Evolutionary conservation across 2,888 invertebrate species (phyloP), one percentile per base, ranked within the genome.

Genomic region (Caenorhabditis macrosperma): DNA sequence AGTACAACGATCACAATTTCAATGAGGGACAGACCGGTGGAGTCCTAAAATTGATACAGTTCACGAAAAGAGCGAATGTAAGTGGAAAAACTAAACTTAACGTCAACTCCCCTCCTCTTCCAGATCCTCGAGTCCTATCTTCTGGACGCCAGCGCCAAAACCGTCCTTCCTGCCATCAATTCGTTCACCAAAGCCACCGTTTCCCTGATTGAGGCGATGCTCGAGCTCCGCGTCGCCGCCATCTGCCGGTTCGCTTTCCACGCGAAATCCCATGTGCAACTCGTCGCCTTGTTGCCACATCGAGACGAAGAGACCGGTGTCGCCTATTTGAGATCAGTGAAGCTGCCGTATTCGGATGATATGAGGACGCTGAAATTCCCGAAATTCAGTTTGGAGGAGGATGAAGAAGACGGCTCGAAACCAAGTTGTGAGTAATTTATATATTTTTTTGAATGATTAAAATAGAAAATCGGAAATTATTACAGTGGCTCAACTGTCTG

Each of bases 1-100:
- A 72, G 17, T 84, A 74, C 64, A 78, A 81, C 26, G 60, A 74
- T 24, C 84, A 84, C 50, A 84, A 84, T 24, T 84, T 82, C 59
- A 84, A 84, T 33, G 84, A 84, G 26, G 71, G 75, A 15, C 72
- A 84, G 57, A 78, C 63, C 6, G 81, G 84, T 15, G 84, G 84
- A 22, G 78, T 81, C 20, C 50, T 84, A 17, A 84, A 84, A 44
- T 46, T 84, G 22, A 78, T 84, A 3, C 82, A 82, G 50, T 84
- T 84, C 68, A 81, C 81, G 6, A 76, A 78, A 38, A 44, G 50
- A 52, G 44, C 50, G 1, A 82, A 84, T 69, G 84, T 83, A 24
- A 54, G 63, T 41, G 15, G 38, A 3, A 26, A 6, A 26, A 7
- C 2, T 48, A 4, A 4, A 17, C 46, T 48, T 9, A 48, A 15